phyloP scores from a whole-genome alignment of 2,888 invertebrate species.

The Trisateles emortualis region DNA sequence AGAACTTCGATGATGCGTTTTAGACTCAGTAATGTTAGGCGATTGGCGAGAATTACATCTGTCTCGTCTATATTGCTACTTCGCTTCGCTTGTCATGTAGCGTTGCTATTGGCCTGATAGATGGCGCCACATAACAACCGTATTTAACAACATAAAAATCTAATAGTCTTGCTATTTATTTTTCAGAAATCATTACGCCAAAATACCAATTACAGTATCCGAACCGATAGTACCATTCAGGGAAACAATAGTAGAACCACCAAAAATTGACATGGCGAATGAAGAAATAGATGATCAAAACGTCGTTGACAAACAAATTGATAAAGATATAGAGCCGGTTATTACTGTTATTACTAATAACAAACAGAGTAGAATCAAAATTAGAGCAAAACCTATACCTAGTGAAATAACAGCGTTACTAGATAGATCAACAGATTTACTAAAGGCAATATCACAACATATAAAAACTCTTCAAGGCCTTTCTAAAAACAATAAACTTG shows the following conservation, averaged over 20 bases:
- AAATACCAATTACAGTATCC: constrained; percentile 95
- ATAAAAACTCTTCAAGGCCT: constrained; percentile 76
- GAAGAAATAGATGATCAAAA: constrained; percentile 91
- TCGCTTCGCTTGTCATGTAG: no score
- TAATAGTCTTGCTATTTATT: constrained; percentile 1
- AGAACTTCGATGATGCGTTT: no score
- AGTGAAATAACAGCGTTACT: constrained; percentile 89
- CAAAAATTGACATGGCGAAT: constrained; percentile 94
- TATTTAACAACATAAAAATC: no score
- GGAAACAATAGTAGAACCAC: constrained; percentile 95
- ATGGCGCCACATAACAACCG: no score
- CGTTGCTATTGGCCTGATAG: no score
- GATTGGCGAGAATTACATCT: no score
- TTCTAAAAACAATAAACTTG: constrained; percentile 71
- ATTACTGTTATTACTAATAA: constrained; percentile 90
- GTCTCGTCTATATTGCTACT: no score
- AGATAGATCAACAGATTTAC: constrained; percentile 89
- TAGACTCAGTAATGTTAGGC: no score
- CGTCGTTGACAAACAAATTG: constrained; percentile 73
- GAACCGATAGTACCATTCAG: constrained; percentile 98
- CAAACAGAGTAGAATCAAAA: constrained; percentile 90
- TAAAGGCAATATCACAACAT: constrained; percentile 88
- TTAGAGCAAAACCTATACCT: constrained; percentile 93
- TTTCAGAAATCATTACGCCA: constrained; percentile 90
- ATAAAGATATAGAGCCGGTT: constrained; percentile 81